phyloP scores from a whole-genome alignment of 2,797 vertebrate genomes.

The Pseudopleuronectes americanus region DNA sequence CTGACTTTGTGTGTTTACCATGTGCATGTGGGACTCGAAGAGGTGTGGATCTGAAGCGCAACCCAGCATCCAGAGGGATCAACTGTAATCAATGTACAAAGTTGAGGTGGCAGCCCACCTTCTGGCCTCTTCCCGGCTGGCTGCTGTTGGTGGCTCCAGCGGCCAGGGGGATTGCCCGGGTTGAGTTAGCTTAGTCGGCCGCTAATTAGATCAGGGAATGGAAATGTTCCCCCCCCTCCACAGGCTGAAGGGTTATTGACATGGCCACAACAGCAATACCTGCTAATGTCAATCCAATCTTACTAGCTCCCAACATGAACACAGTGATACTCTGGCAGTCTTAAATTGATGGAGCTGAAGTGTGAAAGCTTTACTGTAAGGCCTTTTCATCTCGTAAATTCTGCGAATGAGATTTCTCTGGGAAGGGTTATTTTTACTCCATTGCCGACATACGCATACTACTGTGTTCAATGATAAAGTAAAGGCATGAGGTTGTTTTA shows the following conservation, averaged over 20 bases:
- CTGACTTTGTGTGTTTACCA: constrained; percentile 46
- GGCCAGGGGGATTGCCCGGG: constrained; percentile 44
- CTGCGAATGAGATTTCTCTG: neutral
- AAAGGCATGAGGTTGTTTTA: neutral
- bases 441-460: neutral
- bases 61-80: constrained; percentile 73
- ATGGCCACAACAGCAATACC: constrained; percentile 65
- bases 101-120: constrained; percentile 75
- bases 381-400: neutral
- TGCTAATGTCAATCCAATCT: constrained; percentile 66
- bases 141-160: constrained; percentile 51
- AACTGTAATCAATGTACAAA: constrained; percentile 80
- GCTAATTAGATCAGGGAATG: constrained; percentile 80
- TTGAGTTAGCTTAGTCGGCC: constrained; percentile 66
- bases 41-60: constrained; percentile 42
- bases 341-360: constrained; percentile 18
- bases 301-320: constrained; percentile 50
- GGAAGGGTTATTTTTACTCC: neutral
- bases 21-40: constrained; percentile 50
- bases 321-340: constrained; percentile 7
- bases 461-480: neutral
- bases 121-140: constrained; percentile 66
- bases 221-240: constrained; percentile 55
- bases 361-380: constrained; percentile 25
- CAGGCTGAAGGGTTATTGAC: constrained; percentile 75